Conservation (phyloP, 1,140 invertebrate genomes). For the Papilio machaon region DNA sequence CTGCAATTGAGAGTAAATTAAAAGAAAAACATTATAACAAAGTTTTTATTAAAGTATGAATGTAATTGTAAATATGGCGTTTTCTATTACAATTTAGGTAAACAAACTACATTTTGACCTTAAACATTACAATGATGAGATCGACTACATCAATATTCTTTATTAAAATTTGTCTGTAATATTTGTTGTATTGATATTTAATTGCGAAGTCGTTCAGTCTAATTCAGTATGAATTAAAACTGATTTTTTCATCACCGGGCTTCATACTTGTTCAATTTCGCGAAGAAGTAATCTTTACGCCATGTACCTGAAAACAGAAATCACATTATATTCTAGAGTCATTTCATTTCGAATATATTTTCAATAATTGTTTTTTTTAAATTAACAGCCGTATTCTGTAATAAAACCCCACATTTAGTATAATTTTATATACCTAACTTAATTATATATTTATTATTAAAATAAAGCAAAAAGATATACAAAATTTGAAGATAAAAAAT, state of each 20-base stretch:
- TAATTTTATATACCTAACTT: too few species aligned
- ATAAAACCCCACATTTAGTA: too few species aligned
- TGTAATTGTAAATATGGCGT: background rate
- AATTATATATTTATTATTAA: too few species aligned
- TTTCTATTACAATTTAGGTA: conserved; percentile 1
- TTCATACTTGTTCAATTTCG: background rate
- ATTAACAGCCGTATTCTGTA: too few species aligned
- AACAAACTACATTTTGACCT: background rate
- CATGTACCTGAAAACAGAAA: conserved; percentile 43
- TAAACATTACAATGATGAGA: conserved; percentile 1
- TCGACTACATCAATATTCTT: conserved; percentile 12
- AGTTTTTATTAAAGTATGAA: background rate
- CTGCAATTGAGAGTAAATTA: background rate
- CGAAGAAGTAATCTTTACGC: background rate
- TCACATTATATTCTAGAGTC: background rate
- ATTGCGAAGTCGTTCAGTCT: conserved; percentile 7
- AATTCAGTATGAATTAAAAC: background rate
- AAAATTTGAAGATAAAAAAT: too few species aligned
- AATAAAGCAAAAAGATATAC: too few species aligned
- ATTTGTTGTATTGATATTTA: conserved; percentile 20
- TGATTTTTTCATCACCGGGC: background rate
- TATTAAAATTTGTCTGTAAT: background rate
- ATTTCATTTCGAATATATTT: background rate
- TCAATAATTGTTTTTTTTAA: background rate
- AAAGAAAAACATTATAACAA: conserved; percentile 4